Evolutionary conservation across 2,113 vertebrate genomes (phyloP), one percentile per base, ranked within the genome.

Genomic region (Oryzias curvinotus): DNA sequence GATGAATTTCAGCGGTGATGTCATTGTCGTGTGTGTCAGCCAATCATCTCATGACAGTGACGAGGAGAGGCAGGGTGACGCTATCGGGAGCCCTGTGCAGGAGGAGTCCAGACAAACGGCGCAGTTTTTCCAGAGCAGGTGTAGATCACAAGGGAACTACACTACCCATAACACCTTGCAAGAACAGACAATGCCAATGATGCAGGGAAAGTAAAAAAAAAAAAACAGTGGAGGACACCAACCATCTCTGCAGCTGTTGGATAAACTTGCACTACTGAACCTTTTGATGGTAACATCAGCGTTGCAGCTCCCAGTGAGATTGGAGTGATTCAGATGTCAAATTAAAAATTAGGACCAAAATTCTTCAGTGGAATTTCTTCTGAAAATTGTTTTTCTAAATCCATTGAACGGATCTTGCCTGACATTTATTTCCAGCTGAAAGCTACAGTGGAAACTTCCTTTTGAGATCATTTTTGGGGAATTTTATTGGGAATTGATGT

Each of bases 1-100:
- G 84, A 98, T 98, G 96, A 98, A 99, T 89, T 97, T 98, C 90
- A 97, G 94, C 64, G 95, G 96, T 0, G 96, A 98, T 30, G 94
- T 99, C 85, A 96, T 99, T 30, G 93, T 98, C 30, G 94, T 98
- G 63, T 96, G 96, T 19, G 94, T 98, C 80, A 95, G 95, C 80
- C 95, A 95, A 59, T 94, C 91, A 36, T 97, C 95, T 43, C 91
- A 94, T 21, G 92, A 93, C 63, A 90, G 92, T 1, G 78, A 91
- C 0, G 90, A 87, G 7, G 70, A 7, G 1, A 82, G 50, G 0
- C 75, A 81, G 0, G 91, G 91, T 1, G 93, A 93, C 62, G 91
- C 89, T 0, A 91, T 94, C 45, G 90, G 93, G 23, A 93, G 89
- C 81, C 95, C 97, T 0, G 94, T 97, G 54, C 96, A 98, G 86